Base-by-base conservation (phyloP, 1,140 invertebrate species). In the Harlomillsia oculata region DNA sequence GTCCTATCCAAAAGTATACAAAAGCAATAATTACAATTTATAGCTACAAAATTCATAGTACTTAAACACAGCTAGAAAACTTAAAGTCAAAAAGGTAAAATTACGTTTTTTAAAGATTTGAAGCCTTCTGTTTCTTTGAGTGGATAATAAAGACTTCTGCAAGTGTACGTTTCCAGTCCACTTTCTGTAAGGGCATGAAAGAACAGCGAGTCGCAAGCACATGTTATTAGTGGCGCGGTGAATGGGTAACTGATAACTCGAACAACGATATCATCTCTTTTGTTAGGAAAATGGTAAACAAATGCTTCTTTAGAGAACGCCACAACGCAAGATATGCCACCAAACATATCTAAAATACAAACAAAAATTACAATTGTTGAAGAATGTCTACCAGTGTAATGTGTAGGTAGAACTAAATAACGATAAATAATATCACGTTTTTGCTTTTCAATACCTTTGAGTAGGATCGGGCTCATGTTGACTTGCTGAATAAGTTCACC, bases 121-220 rank as follows among this genome's bases (percentile, higher is more conserved):
- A 60, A 60, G 16, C 59, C 53, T 52, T 65, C 59, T 16, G 37
- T 18, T n/a, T 65, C 56, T 26, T 53, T 53, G 3, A 59, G 37
- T 2, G 63, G 28, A 29, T 59, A 46, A 25, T 57, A 59, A 3
- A 65, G 37, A 39, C 56, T 52, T 53, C 63, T 59, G 21, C 18
- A 46, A 1, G 85, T 87, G 62, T 87, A 87, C 0, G 83, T 82
- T 68, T 89, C 85, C 5, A 89, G 72, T 1, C 85, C 85, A 55
- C 81, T 81, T 36, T 82, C 79, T 1, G 85, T 88, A 0, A 88
- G 68, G 0, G 83, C 84, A 68, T 87, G 84, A 1, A 89, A 68
- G 45, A 84, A 75, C 49, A 79, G 80, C 53, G 80, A 72, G 64
- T 85, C 82, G 13, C 87, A 70, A 6, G 77, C 75, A 28, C 86